Percentiles rank a stretch among this genome's conserved stretches.
Conservation (phyloP, 2,888 invertebrate genomes). For the Euclidia mi region DNA sequence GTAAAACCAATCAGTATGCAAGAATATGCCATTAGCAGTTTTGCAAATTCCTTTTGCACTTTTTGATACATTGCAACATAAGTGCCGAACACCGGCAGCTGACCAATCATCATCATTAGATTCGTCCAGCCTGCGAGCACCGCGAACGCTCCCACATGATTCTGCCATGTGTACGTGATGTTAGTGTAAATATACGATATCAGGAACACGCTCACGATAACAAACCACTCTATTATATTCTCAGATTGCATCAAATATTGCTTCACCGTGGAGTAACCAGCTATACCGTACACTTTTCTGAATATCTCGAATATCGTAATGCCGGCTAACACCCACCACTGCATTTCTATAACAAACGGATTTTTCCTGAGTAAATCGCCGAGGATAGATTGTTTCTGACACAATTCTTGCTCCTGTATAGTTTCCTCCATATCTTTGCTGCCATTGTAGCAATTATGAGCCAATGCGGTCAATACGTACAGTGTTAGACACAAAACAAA, state of each 20-base stretch:
- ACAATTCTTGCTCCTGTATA: constrained; percentile 93
- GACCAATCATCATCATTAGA: constrained; percentile 97
- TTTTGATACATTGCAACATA: constrained; percentile 98
- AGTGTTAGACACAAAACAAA: constrained; percentile 95
- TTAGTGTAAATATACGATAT: constrained; percentile 95
- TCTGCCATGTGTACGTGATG: constrained; percentile 94
- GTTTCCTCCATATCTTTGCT: constrained; percentile 94
- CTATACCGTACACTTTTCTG: constrained; percentile 94
- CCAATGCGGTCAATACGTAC: constrained; percentile 95
- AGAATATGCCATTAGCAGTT: constrained; percentile 95
- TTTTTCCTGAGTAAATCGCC: constrained; percentile 94
- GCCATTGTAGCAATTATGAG: constrained; percentile 96
- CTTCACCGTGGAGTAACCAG: constrained; percentile 94
- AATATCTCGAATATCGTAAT: constrained; percentile 95
- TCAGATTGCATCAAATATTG: constrained; percentile 96
- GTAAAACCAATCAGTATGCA: constrained; percentile 96
- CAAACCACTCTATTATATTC: constrained; percentile 96
- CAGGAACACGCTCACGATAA: constrained; percentile 95
- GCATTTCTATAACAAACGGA: constrained; percentile 94
- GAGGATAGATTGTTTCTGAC: constrained; percentile 94
- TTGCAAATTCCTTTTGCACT: constrained; percentile 96
- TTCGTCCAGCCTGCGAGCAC: constrained; percentile 97
- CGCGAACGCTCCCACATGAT: constrained; percentile 96
- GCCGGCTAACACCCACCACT: constrained; percentile 95
- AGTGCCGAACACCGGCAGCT: constrained; percentile 96